Evolutionary conservation across 2,113 vertebrate genomes (phyloP), one percentile per base, ranked within the genome.

Genomic region (Oxyruncus cristatus): DNA sequence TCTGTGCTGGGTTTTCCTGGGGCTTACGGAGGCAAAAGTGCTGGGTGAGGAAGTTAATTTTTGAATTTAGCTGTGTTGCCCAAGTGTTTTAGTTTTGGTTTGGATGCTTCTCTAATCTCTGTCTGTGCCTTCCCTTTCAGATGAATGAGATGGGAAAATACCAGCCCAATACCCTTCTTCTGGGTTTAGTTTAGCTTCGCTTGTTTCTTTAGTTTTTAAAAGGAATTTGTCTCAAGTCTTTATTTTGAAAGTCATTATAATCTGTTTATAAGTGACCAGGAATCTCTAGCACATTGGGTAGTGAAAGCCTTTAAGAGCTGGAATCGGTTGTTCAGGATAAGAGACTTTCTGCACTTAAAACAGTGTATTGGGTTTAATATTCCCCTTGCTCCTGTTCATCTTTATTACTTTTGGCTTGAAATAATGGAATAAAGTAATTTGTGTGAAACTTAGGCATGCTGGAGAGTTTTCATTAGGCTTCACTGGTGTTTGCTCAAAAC

Each of bases 331-430:
- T 39, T 39, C 37, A 79, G 66, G 37, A 4, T 44, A 15, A 67
- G 71, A 73, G 85, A 49, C n/a, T 66, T 85, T 58, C 50, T 85
- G 78, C 52, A 53, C 81, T 88, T 65, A n/a, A 0, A 87, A 0
- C 28, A 33, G 7, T 6, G 22, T 49, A 11, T 62, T 79, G 78
- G 55, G 4, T 88, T 95, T 90, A 92, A 95, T 88, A 63, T 92
- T 92, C 67, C 80, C 3, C 1, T 88, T 70, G 49, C 49, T 92
- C 53, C 70, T 62, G 6, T 79, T 92, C 66, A 22, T 88, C 71
- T 76, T 88, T 91, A 76, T 79, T 93, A 82, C 44, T 94, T 94
- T 85, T 94, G 92, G 84, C 92, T 89, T 65, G 46, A 75, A 53
- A 58, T 79, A 92, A 85, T 76, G 89, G 81, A 94, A 88, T 66